phyloP scores from a whole-genome alignment of 2,888 invertebrate genomes.

The Drosophila siamana region DNA sequence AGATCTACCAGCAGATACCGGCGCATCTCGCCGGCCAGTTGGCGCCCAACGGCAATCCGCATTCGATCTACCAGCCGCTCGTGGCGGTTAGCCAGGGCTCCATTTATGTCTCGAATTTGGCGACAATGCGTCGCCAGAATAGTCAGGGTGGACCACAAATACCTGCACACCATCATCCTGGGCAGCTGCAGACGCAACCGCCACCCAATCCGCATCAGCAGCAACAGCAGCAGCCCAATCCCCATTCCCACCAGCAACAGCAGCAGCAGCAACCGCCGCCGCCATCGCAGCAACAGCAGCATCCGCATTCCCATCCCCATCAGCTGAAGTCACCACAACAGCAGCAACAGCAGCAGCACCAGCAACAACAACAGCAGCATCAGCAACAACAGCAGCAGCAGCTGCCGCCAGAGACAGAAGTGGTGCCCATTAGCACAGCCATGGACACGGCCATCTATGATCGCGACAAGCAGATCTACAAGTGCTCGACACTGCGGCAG shows the following conservation, averaged over 20 bases:
- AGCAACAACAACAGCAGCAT: constrained; percentile 72
- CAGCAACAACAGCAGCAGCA: constrained; percentile 64
- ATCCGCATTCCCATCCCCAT: constrained; percentile 84
- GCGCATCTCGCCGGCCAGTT: constrained; percentile 79
- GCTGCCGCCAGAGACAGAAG: constrained; percentile 63
- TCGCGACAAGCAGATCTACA: constrained; percentile 85
- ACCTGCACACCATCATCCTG: constrained; percentile 74
- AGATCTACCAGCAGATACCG: constrained; percentile 85
- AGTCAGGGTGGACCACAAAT: constrained; percentile 82
- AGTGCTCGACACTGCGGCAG: constrained; percentile 85
- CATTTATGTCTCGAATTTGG: constrained; percentile 83
- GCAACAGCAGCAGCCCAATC: constrained; percentile 47
- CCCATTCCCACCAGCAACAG: constrained; percentile 54
- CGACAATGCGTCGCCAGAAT: constrained; percentile 84
- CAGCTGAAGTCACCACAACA: constrained; percentile 66
- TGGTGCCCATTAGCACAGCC: constrained; percentile 63
- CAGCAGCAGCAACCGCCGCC: constrained; percentile 54
- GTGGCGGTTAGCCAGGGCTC: constrained; percentile 82
- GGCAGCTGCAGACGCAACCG: constrained; percentile 62
- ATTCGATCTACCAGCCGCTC: constrained; percentile 84
- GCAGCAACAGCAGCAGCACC: constrained; percentile 63
- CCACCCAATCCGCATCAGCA: constrained; percentile 65
- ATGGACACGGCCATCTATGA: constrained; percentile 85
- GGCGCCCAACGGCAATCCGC: constrained; percentile 82
- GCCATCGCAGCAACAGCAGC: constrained; percentile 81